Conservation (phyloP, 2,113 vertebrate genomes). For the Rhinoptilus africanus region DNA sequence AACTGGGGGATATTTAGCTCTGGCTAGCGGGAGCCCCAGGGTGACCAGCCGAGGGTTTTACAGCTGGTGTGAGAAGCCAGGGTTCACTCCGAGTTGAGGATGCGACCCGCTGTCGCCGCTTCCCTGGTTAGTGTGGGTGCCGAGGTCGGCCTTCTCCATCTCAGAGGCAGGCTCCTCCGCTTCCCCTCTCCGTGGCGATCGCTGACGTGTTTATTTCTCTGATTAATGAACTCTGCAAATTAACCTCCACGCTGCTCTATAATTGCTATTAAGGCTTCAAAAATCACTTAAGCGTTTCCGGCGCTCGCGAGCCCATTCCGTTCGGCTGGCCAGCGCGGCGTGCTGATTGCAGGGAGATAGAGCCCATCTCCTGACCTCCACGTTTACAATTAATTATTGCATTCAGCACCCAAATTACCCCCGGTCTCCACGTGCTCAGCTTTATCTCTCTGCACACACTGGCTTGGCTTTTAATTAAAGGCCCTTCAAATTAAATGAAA, state of each 20-base stretch:
- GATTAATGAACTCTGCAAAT: slow-evolving; percentile 76
- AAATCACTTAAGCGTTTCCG: slow-evolving; percentile 74
- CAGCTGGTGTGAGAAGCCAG: background rate
- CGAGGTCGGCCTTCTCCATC: background rate
- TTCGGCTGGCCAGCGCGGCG: background rate
- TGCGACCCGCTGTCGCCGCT: accelerated
- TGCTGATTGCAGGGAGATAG: slow-evolving; percentile 73
- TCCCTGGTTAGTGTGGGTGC: background rate
- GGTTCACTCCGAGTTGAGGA: accelerated
- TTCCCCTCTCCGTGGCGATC: slow-evolving; percentile 37
- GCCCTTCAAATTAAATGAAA: slow-evolving; percentile 83
- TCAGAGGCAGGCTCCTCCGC: background rate
- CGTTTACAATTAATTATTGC: slow-evolving; percentile 78
- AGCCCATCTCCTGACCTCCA: slow-evolving; percentile 70
- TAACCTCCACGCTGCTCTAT: slow-evolving; percentile 72
- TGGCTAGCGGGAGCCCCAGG: background rate
- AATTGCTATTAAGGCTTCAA: slow-evolving; percentile 73
- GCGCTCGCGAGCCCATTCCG: slow-evolving; percentile 35
- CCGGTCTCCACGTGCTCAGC: slow-evolving; percentile 61
- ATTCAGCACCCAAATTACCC: slow-evolving; percentile 77
- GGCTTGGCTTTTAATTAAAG: slow-evolving; percentile 83
- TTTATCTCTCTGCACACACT: slow-evolving; percentile 80
- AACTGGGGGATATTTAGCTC: background rate
- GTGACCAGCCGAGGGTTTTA: background rate
- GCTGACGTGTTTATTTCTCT: slow-evolving; percentile 69